Conservation (phyloP, 1,140 invertebrate species). For the Orius insidiosus region DNA sequence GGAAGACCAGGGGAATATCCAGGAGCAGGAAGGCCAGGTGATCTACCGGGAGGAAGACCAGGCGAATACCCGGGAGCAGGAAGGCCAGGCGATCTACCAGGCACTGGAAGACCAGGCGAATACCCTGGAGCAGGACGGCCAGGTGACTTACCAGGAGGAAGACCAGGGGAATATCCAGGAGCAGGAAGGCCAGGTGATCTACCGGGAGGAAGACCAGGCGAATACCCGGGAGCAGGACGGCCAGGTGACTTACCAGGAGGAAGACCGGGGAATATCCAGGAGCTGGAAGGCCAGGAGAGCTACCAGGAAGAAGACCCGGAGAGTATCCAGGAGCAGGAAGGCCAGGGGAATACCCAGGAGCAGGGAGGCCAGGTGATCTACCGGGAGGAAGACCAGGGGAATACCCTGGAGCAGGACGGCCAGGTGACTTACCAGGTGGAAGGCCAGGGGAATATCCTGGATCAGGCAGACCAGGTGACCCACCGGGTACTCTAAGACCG, state of each 20-base stretch:
- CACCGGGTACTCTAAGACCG: no score
- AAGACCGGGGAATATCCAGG: slow-evolving; percentile 15
- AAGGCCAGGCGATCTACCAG: slow-evolving; percentile 1
- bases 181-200: no score
- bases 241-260: no score
- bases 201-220: no score
- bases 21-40: slow-evolving; percentile 12
- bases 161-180: slow-evolving; percentile 13
- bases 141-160: slow-evolving; percentile 15
- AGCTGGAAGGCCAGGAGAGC: no score
- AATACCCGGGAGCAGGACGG: slow-evolving; percentile 10
- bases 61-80: slow-evolving; percentile 14
- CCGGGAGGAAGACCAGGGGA: no score
- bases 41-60: slow-evolving; percentile 9
- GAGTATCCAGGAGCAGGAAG: slow-evolving; percentile 7
- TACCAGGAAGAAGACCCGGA: no score
- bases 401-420: slow-evolving; percentile 7
- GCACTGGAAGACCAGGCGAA: slow-evolving; percentile 15
- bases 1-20: slow-evolving; percentile 9
- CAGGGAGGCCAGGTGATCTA: no score
- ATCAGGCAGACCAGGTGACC: slow-evolving; percentile 10
- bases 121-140: slow-evolving; percentile 11
- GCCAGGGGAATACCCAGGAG: slow-evolving; percentile 11
- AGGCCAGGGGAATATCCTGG: slow-evolving; percentile 9
- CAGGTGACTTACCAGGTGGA: no score